Evolutionary conservation across 2,797 vertebrate genomes (phyloP).

Genomic region (Acomys russatus): DNA sequence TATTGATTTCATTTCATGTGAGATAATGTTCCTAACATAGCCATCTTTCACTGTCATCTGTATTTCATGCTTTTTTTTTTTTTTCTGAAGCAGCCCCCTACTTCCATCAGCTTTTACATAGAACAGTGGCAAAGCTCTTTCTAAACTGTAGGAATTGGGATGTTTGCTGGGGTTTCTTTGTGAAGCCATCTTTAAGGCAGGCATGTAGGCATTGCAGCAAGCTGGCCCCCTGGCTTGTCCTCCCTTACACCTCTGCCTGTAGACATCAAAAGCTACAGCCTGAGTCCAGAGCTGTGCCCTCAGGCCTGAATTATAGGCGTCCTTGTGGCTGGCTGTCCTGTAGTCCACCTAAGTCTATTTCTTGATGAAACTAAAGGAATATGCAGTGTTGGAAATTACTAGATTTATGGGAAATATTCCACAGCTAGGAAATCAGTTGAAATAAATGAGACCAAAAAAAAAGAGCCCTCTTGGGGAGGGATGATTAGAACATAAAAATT

Average conservation of each 20-base stretch:
- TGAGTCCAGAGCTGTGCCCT: neutral
- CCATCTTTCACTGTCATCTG: neutral
- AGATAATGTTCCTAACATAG: slow-evolving; percentile 39
- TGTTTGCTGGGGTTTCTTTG: slow-evolving; percentile 44
- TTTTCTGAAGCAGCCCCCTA: neutral
- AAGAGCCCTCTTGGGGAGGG: slow-evolving; percentile 1
- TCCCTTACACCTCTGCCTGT: neutral
- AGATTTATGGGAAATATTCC: slow-evolving; percentile 67
- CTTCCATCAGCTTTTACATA: slow-evolving; percentile 39
- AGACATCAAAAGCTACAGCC: neutral
- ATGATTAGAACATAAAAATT: slow-evolving; percentile 75
- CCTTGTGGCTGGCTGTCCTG: slow-evolving; percentile 14
- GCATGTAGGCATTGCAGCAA: neutral
- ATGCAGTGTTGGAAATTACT: slow-evolving; percentile 51
- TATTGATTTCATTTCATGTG: slow-evolving; percentile 30
- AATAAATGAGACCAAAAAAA: slow-evolving; percentile 72
- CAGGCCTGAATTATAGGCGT: neutral
- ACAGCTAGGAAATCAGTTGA: slow-evolving; percentile 68
- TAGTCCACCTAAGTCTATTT: slow-evolving; percentile 18
- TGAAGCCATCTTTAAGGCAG: slow-evolving; percentile 1
- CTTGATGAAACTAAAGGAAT: slow-evolving; percentile 30
- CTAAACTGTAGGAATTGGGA: slow-evolving; percentile 40
- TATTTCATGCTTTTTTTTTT: neutral
- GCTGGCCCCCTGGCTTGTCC: neutral
- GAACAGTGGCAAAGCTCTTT: slow-evolving; percentile 48